Percentiles rank a stretch among this genome's conserved stretches.
phyloP scores from a whole-genome alignment of 2,797 vertebrate species.

The Aulostomus chinensis region DNA sequence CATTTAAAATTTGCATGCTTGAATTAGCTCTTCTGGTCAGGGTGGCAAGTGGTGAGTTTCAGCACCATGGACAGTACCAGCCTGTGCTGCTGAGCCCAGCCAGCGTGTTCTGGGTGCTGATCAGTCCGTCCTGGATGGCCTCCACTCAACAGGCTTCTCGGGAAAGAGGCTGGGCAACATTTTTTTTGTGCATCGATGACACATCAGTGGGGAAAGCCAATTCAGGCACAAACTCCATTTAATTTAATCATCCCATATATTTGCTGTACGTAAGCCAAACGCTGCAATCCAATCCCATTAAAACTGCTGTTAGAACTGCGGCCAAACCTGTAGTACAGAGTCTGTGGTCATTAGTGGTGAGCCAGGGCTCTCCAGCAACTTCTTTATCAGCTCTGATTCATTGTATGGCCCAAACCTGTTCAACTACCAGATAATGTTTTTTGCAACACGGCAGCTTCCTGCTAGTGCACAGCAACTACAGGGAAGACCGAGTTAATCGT shows the following conservation, averaged over 20 bases:
- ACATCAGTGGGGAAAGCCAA: conserved; percentile 46
- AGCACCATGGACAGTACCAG: conserved; percentile 70
- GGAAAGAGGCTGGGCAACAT: conserved; percentile 6
- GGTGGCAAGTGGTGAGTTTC: conserved; percentile 51
- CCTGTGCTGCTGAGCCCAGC: conserved; percentile 37
- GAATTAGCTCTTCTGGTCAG: no score
- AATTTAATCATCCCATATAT: conserved; percentile 48
- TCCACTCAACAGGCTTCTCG: conserved; percentile 26
- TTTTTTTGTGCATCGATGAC: conserved; percentile 6
- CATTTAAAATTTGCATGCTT: no score
- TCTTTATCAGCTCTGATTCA: conserved; percentile 38
- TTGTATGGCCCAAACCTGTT: conserved; percentile 24
- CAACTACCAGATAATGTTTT: conserved; percentile 7
- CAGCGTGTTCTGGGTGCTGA: conserved; percentile 52
- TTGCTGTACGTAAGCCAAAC: conserved; percentile 36
- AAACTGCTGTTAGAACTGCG: conserved; percentile 33
- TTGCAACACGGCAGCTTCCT: not conserved
- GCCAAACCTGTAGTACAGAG: conserved; percentile 18
- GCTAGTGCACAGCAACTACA: conserved; percentile 9
- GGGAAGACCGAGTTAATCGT: conserved; percentile 29
- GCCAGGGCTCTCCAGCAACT: conserved; percentile 27
- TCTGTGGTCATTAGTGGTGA: conserved; percentile 36
- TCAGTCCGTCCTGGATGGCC: conserved; percentile 31
- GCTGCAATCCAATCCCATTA: conserved; percentile 49
- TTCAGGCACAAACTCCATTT: conserved; percentile 43